These are phyloP conservation scores for Platygyra sinensis DNA, from an alignment of 64 coral and sea anemone genomes.

Conservation along the genomic window DNA sequence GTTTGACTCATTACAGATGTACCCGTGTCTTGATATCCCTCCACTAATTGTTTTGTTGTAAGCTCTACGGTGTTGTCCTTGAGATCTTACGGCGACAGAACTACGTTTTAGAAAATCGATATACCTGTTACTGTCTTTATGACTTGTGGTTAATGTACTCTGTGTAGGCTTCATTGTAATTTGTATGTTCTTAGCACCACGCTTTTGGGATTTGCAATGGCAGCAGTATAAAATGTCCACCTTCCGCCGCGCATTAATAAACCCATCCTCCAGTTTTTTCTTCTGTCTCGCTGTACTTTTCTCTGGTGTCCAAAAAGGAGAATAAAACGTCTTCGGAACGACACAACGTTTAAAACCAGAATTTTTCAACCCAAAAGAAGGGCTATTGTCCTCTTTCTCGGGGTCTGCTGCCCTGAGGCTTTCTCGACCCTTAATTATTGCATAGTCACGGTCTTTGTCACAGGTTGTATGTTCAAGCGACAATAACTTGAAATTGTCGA, in stretches of 20 bases:
- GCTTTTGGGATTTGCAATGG: slow-evolving; percentile 14
- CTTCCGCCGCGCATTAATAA: neutral
- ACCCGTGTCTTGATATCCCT: neutral
- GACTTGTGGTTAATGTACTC: neutral
- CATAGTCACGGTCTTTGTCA: neutral
- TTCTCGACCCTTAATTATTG: neutral
- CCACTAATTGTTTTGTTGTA: neutral
- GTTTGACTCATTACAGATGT: neutral
- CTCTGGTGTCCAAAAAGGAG: slow-evolving; percentile 6
- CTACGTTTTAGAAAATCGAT: slow-evolving; percentile 28
- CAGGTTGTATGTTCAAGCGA: neutral
- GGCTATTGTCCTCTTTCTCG: neutral
- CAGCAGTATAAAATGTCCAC: slow-evolving; percentile 4
- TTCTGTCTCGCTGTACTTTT: neutral
- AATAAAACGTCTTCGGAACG: slow-evolving; percentile 5
- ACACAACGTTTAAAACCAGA: neutral
- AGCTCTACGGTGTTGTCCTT: neutral
- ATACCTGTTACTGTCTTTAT: neutral
- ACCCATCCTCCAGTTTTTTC: neutral
- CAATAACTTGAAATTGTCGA: neutral
- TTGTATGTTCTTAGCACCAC: neutral
- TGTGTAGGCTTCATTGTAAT: neutral
- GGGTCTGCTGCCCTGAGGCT: neutral
- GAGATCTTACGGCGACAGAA: neutral
- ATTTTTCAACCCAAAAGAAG: neutral